Evolutionary conservation across 2,888 invertebrate species (phyloP).

Genomic region (Calliopum simillimum): DNA sequence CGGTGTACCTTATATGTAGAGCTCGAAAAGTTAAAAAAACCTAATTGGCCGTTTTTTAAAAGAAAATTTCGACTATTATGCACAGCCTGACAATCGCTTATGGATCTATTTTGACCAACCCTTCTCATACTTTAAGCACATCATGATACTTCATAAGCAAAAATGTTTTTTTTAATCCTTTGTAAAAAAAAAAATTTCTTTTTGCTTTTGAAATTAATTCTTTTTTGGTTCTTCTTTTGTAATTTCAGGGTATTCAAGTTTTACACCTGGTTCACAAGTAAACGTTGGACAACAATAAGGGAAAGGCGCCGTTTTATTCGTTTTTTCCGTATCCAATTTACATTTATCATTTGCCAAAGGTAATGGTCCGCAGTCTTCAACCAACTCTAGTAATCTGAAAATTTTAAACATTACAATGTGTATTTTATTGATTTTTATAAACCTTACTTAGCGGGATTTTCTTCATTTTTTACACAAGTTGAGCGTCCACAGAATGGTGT

Average conservation of each 20-base stretch:
- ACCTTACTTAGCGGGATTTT: conserved; percentile 73
- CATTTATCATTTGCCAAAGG: conserved; percentile 89
- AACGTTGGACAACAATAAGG: conserved; percentile 88
- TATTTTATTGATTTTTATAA: not conserved
- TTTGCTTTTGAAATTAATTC: conserved; percentile 26
- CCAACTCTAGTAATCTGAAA: conserved; percentile 79
- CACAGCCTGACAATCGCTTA: too few species aligned
- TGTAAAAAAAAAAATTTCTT: too few species aligned
- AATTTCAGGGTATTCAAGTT: conserved; percentile 87
- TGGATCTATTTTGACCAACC: too few species aligned
- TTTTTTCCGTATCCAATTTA: conserved; percentile 86
- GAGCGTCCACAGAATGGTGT: conserved; percentile 92
- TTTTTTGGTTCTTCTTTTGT: conserved; percentile 63
- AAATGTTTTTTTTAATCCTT: too few species aligned
- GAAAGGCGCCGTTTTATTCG: conserved; percentile 90
- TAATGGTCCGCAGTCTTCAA: conserved; percentile 90
- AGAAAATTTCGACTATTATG: too few species aligned
- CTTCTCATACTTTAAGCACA: too few species aligned
- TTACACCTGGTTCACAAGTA: conserved; percentile 86
- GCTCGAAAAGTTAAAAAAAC: too few species aligned
- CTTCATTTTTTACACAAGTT: conserved; percentile 85
- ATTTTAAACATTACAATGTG: not conserved
- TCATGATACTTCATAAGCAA: too few species aligned
- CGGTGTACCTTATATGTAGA: too few species aligned
- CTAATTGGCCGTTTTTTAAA: too few species aligned